These are phyloP conservation scores for Trachythela sp. DNA, from an alignment of 64 coral and sea anemone species.

Conservation along the genomic window DNA sequence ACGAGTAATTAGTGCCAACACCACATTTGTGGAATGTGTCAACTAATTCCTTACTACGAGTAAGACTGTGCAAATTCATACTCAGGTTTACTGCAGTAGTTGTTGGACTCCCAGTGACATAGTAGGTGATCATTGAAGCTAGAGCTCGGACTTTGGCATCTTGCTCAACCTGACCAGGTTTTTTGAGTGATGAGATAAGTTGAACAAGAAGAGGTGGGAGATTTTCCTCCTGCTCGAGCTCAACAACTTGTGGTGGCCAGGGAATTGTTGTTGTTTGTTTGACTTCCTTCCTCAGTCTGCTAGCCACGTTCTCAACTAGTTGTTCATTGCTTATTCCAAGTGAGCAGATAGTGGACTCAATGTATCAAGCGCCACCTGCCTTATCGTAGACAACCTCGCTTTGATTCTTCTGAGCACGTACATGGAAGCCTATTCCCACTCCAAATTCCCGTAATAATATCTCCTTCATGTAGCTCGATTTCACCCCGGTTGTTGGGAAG, in stretches of 20 bases:
- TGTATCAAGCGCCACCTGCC: no score
- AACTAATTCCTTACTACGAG: constrained; percentile 2
- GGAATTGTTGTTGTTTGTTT: constrained; percentile 19
- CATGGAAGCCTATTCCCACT: no score
- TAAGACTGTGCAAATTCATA: not conserved
- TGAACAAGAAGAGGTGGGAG: not conserved
- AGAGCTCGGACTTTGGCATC: not conserved
- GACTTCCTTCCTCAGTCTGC: no score
- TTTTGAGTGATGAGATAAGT: not conserved
- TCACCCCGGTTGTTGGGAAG: no score
- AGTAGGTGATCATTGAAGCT: not conserved
- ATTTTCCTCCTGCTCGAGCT: not conserved
- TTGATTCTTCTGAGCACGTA: no score
- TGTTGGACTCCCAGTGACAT: not conserved
- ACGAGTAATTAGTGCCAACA: not conserved
- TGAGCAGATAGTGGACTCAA: no score
- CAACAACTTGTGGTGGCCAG: not conserved
- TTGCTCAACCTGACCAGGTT: not conserved
- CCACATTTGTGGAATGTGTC: not conserved
- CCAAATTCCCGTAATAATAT: no score
- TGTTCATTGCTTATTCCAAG: no score
- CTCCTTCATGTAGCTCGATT: no score
- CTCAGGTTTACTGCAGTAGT: not conserved
- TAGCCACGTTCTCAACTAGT: no score
- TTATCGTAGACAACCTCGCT: no score